These are phyloP conservation scores for Lucifuga dentata DNA, from an alignment of 2,113 vertebrate species.

Conservation along the genomic window DNA sequence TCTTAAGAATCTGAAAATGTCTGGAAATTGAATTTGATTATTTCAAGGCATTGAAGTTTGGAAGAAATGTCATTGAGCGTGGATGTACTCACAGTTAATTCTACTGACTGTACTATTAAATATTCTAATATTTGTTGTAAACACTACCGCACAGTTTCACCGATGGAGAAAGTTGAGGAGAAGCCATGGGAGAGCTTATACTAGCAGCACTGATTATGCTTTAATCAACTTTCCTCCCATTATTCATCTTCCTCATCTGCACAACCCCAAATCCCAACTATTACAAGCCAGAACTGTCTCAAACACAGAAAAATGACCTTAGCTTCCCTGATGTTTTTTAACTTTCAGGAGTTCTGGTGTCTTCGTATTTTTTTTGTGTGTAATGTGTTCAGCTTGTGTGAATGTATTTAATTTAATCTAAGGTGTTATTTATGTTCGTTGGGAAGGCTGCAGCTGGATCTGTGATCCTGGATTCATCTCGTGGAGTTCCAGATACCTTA, in stretches of 20 bases:
- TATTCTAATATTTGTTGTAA: no score
- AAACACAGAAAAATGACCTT: background rate
- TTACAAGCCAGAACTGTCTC: background rate
- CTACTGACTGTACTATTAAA: no score
- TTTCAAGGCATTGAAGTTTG: background rate
- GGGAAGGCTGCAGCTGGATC: background rate
- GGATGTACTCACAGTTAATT: no score
- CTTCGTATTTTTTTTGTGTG: background rate
- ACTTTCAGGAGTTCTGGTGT: slow-evolving; percentile 19
- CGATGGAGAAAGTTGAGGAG: no score
- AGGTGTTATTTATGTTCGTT: slow-evolving; percentile 51
- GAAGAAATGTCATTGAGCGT: no score
- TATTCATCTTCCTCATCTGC: no score
- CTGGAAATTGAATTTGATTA: no score
- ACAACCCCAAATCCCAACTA: no score
- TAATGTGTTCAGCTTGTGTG: slow-evolving; percentile 1
- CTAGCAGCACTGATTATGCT: no score
- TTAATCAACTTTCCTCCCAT: no score
- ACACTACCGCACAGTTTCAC: no score
- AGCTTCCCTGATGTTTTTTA: background rate
- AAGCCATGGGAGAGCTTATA: no score
- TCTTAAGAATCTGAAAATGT: background rate
- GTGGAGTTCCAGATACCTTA: slow-evolving; percentile 2
- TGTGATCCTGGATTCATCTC: background rate
- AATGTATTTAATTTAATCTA: slow-evolving; percentile 6